These are phyloP conservation scores for Helicoverpa assulta DNA, from an alignment of 2,888 invertebrate species.

Conservation along the genomic window DNA sequence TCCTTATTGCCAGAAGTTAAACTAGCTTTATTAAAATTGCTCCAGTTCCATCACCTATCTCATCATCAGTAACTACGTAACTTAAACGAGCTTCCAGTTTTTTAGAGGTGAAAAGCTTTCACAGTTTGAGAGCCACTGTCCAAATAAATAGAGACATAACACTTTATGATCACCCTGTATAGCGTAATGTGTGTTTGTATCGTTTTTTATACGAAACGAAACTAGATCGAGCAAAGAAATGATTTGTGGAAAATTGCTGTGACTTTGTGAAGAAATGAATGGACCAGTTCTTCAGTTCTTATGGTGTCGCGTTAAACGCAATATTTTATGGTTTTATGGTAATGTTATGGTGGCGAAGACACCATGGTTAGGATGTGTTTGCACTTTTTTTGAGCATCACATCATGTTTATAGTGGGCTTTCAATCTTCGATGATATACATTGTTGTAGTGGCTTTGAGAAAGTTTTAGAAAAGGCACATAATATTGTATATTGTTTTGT, in stretches of 20 bases:
- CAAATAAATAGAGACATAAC: slow-evolving; percentile 52
- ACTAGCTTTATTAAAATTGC: no score
- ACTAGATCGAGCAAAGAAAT: slow-evolving; percentile 48
- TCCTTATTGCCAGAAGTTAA: no score
- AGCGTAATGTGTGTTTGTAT: slow-evolving; percentile 49
- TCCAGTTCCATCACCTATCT: no score
- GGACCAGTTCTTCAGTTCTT: slow-evolving; percentile 21
- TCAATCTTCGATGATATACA: neutral
- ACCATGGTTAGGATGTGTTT: neutral
- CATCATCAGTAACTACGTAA: no score
- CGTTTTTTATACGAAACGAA: slow-evolving; percentile 45
- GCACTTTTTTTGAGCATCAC: neutral
- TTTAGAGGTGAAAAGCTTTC: neutral
- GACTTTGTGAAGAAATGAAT: slow-evolving; percentile 22
- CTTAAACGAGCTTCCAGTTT: no score
- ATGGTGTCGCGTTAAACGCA: neutral
- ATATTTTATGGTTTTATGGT: slow-evolving; percentile 16
- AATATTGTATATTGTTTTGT: no score
- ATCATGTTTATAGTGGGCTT: neutral
- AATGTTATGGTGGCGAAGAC: slow-evolving; percentile 17
- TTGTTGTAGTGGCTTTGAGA: no score
- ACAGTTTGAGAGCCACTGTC: slow-evolving; percentile 34
- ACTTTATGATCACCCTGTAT: slow-evolving; percentile 41
- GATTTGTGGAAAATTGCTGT: slow-evolving; percentile 42
- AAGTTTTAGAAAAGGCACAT: no score